Evolutionary conservation across 2,797 vertebrate genomes (phyloP).

Genomic region (Octomys mimax): DNA sequence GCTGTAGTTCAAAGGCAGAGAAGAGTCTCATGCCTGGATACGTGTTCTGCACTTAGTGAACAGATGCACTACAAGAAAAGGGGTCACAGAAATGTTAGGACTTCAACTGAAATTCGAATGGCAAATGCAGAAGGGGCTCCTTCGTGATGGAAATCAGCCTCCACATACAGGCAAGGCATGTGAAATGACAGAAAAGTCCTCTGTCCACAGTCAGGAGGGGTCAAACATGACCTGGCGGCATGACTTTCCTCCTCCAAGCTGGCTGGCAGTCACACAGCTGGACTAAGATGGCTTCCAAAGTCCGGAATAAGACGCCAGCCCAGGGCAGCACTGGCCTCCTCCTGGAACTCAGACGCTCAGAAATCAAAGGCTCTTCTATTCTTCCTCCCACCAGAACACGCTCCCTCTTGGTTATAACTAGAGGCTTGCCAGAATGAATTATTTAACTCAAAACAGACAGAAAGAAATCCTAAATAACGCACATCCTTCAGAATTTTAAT

Average conservation of each 20-base stretch:
- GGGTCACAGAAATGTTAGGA: constrained; percentile 51
- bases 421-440: constrained; percentile 80
- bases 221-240: neutral
- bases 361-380: constrained; percentile 83
- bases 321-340: constrained; percentile 71
- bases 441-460: constrained; percentile 76
- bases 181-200: constrained; percentile 61
- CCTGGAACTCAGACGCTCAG: constrained; percentile 58
- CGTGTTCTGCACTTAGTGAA: constrained; percentile 26
- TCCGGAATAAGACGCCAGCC: constrained; percentile 75
- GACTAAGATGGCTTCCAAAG: constrained; percentile 81
- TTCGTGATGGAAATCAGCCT: constrained; percentile 22
- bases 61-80: constrained; percentile 7
- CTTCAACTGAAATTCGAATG: constrained; percentile 66
- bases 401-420: constrained; percentile 64
- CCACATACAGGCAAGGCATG: constrained; percentile 27
- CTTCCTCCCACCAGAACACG: constrained; percentile 73
- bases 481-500: constrained; percentile 71
- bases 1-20: neutral
- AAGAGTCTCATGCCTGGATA: neutral
- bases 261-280: constrained; percentile 73
- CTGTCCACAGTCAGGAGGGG: constrained; percentile 32
- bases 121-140: constrained; percentile 61
- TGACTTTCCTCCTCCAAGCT: constrained; percentile 47
- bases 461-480: constrained; percentile 76